Evolutionary conservation across 2,797 vertebrate genomes (phyloP), one percentile per base, ranked within the genome.

Genomic region (Chromis chromis): DNA sequence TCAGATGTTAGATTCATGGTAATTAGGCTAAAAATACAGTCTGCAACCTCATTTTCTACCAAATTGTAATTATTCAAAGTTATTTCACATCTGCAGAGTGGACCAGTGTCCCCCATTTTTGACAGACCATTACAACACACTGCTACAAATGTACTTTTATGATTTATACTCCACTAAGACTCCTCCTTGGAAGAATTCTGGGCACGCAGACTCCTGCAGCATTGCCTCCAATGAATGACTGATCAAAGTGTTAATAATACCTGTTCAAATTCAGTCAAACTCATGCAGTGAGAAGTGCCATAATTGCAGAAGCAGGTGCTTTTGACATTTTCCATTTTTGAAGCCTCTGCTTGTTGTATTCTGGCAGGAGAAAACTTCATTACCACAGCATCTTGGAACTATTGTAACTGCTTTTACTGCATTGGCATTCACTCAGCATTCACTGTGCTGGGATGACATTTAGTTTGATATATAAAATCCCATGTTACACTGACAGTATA

Each of bases 1-100:
- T 49, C 66, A 54, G 2, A 66, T 24, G 13, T 49, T 60, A 54
- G 2, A 66, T 25, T 25, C 52, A 59, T 49, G 33, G 17, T 70
- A 52, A 46, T 50, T 27, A 59, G 31, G 27, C 33, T 65, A 55
- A 50, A 64, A 71, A 60, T 76, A 50, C 12, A 64, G 61, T 22
- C 31, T 53, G 12, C 10, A 0, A 4, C 28, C 3, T 4, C 11
- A 42, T 39, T 64, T 17, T 54, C 5, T 11, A 17, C 42, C 39
- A 19, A 13, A 46, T 44, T 24, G 4, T 57, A 24, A 50, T 56
- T 21, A 40, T 48, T 50, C 17, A 33, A 31, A 65, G 27, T 42
- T 16, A 1, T 22, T 71, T 25, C 55, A 50, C 50, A 58, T 77
- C 12, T 31, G 31, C 31, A 22, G 8, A 40, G 2, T 55, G 16